These are phyloP conservation scores for Acronicta alni DNA, from an alignment of 2,888 invertebrate species.

Conservation along the genomic window DNA sequence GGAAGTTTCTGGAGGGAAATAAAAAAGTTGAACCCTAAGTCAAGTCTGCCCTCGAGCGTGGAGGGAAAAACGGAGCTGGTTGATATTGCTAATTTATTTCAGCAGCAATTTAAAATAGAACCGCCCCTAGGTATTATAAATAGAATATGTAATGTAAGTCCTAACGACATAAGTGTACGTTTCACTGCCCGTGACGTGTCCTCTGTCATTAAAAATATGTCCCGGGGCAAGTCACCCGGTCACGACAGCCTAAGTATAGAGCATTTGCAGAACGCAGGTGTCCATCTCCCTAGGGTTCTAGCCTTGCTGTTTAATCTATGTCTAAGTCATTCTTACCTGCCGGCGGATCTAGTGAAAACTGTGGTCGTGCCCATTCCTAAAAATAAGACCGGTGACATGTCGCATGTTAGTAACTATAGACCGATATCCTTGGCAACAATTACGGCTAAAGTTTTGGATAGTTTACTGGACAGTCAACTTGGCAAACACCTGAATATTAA, in stretches of 20 bases:
- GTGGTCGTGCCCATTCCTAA: conserved; percentile 1
- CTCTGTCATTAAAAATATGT: conserved; percentile 1
- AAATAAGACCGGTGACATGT: conserved; percentile 5
- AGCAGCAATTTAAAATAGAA: not conserved
- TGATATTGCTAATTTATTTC: conserved; percentile 1
- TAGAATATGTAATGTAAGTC: not conserved
- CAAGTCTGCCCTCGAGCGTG: not conserved
- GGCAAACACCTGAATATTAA: not conserved
- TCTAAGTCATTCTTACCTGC: not conserved
- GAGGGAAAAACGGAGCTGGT: not conserved
- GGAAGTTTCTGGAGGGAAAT: conserved; percentile 1
- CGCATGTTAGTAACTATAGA: not conserved
- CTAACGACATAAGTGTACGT: not conserved
- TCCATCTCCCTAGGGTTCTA: conserved; percentile 3
- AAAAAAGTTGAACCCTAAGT: conserved; percentile 4
- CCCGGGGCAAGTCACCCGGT: conserved; percentile 8
- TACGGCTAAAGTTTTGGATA: not conserved
- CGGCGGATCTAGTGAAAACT: not conserved
- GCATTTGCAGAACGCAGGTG: conserved; percentile 3
- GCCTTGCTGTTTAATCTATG: conserved; percentile 1
- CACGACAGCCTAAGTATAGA: conserved; percentile 7
- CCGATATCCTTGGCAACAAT: conserved; percentile 1
- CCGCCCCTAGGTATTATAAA: not conserved
- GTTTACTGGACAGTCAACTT: not conserved
- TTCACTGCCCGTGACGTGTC: conserved; percentile 2